These are phyloP conservation scores for Cynoglossus semilaevis DNA, from an alignment of 2,113 vertebrate genomes.

Conservation along the genomic window DNA sequence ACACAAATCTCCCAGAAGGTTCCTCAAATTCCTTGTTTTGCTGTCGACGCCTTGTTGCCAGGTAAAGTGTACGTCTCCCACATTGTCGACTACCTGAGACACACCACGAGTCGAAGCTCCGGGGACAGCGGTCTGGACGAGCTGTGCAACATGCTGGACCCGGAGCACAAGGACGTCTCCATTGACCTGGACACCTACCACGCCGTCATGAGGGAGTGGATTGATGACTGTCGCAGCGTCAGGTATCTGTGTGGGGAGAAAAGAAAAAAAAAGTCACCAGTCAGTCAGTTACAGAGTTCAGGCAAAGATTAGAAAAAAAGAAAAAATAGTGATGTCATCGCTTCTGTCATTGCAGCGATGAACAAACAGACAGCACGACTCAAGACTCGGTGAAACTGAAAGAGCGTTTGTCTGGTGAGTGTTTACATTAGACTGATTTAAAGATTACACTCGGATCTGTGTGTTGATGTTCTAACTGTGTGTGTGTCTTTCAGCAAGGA, in stretches of 20 bases:
- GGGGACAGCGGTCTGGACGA: slow-evolving; percentile 85
- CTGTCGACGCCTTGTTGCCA: slow-evolving; percentile 38
- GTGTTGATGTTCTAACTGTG: slow-evolving; percentile 3
- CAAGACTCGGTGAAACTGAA: slow-evolving; percentile 63
- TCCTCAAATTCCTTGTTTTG: too few relatives aligned
- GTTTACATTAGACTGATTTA: not conserved
- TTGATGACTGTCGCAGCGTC: slow-evolving; percentile 79
- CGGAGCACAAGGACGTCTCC: slow-evolving; percentile 80
- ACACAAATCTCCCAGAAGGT: too few relatives aligned
- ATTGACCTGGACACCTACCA: slow-evolving; percentile 85
- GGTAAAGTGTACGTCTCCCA: slow-evolving; percentile 87
- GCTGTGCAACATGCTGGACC: slow-evolving; percentile 87
- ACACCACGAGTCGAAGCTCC: slow-evolving; percentile 76
- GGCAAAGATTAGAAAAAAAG: not conserved
- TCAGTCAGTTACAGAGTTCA: too few relatives aligned
- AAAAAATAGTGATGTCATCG: not conserved
- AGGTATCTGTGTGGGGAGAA: slow-evolving; percentile 60
- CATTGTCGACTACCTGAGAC: slow-evolving; percentile 84
- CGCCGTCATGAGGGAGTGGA: slow-evolving; percentile 85
- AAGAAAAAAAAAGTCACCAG: not conserved
- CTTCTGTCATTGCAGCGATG: slow-evolving; percentile 53
- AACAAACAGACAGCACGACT: slow-evolving; percentile 38
- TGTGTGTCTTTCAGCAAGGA: slow-evolving; percentile 68
- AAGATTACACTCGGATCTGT: not conserved
- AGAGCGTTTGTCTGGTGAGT: slow-evolving; percentile 68